Conservation (phyloP, 64 coral and sea anemone species). For the Actinia equina region DNA sequence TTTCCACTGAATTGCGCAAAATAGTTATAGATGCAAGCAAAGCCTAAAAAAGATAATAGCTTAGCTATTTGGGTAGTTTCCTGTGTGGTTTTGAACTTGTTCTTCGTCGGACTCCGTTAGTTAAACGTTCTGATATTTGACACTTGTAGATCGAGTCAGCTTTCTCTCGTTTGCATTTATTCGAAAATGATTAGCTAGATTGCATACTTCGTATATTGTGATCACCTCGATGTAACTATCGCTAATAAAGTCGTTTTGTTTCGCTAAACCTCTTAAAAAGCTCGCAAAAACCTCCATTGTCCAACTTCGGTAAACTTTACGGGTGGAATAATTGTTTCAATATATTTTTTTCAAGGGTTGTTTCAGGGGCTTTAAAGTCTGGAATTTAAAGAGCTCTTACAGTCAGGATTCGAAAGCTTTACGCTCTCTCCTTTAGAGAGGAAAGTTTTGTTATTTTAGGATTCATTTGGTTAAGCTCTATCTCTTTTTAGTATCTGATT, state of each 20-base stretch:
- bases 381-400: background rate
- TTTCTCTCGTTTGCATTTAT: background rate
- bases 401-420: background rate
- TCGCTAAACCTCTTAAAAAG: background rate
- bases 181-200: background rate
- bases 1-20: background rate
- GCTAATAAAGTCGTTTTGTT: background rate
- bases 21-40: background rate
- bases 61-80: background rate
- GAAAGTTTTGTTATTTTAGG: background rate
- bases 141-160: background rate
- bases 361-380: background rate
- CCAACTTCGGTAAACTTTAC: slow-evolving; percentile 11
- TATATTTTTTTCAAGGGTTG: background rate
- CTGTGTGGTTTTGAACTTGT: background rate
- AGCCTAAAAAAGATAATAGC: background rate
- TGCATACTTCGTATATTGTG: background rate
- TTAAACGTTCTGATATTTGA: background rate
- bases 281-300: background rate
- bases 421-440: background rate
- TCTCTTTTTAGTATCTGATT: background rate
- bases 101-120: background rate
- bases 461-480: background rate
- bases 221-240: background rate
- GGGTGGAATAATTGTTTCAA: slow-evolving; percentile 19